phyloP scores from a whole-genome alignment of 2,113 vertebrate species.

The Crypturellus undulatus region DNA sequence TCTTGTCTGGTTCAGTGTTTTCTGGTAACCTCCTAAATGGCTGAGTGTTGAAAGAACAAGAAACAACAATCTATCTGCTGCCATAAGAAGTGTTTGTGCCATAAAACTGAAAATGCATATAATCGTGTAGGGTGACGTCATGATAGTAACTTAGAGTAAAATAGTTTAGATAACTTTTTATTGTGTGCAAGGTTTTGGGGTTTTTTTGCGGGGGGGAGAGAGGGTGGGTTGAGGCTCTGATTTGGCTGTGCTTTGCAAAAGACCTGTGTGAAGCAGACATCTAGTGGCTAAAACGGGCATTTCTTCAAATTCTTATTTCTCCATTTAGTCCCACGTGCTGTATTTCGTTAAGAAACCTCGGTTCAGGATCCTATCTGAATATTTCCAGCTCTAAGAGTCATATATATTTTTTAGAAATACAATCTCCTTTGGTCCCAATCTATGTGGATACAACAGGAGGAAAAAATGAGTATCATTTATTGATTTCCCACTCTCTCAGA shows the following conservation, averaged over 20 bases:
- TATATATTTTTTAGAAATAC: background rate
- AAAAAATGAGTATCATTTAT: background rate
- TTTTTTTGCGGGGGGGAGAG: too few relatives aligned
- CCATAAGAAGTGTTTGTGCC: background rate
- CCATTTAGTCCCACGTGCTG: rapidly evolving
- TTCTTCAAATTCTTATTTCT: background rate
- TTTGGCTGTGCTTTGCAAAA: rapidly evolving
- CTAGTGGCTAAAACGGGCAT: background rate
- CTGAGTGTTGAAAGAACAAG: background rate
- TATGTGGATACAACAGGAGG: background rate
- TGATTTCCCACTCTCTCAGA: background rate
- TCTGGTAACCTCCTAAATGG: background rate
- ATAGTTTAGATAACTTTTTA: background rate
- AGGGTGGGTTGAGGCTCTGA: background rate
- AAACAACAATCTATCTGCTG: background rate
- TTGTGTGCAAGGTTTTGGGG: rapidly evolving
- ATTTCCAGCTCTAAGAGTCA: background rate
- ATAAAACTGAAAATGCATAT: background rate
- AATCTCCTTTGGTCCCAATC: background rate
- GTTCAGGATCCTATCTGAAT: background rate
- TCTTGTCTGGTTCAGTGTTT: background rate
- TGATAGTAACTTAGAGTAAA: background rate
- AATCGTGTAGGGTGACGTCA: background rate
- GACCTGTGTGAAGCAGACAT: background rate
- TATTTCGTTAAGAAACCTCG: rapidly evolving